These are phyloP conservation scores for Rhagonycha lutea DNA, from an alignment of 2,888 invertebrate species.

Conservation along the genomic window DNA sequence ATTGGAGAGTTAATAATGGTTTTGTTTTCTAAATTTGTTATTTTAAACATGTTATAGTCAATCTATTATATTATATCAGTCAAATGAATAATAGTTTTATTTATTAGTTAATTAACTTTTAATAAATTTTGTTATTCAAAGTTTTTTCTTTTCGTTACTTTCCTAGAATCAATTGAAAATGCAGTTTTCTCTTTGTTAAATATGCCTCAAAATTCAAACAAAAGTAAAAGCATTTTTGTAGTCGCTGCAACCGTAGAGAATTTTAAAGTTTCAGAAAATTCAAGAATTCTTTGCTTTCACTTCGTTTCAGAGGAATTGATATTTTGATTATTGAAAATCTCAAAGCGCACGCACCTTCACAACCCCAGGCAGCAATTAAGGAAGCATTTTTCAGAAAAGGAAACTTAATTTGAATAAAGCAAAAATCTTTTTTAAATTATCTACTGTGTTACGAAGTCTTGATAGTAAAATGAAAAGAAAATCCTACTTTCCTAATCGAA, in stretches of 20 bases:
- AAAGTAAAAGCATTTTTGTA: background rate
- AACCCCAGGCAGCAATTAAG: background rate
- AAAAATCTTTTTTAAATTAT: background rate
- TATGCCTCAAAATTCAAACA: background rate
- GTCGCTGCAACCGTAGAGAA: background rate
- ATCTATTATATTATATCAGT: no score
- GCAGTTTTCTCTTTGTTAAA: background rate
- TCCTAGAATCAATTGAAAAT: background rate
- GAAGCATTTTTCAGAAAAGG: background rate
- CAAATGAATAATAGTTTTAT: no score
- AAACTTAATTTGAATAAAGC: background rate
- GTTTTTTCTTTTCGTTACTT: background rate
- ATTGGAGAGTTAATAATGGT: no score
- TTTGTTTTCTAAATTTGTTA: no score
- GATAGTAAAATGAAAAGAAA: background rate
- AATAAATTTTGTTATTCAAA: background rate
- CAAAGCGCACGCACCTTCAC: background rate
- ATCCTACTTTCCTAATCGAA: background rate
- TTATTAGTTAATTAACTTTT: background rate
- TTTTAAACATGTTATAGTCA: no score
- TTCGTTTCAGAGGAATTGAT: background rate
- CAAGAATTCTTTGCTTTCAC: background rate
- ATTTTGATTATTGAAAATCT: background rate
- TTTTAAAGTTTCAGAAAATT: background rate
- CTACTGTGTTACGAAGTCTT: background rate